Conservation (phyloP, 2,797 vertebrate species). For the Clarias platycephalus region DNA sequence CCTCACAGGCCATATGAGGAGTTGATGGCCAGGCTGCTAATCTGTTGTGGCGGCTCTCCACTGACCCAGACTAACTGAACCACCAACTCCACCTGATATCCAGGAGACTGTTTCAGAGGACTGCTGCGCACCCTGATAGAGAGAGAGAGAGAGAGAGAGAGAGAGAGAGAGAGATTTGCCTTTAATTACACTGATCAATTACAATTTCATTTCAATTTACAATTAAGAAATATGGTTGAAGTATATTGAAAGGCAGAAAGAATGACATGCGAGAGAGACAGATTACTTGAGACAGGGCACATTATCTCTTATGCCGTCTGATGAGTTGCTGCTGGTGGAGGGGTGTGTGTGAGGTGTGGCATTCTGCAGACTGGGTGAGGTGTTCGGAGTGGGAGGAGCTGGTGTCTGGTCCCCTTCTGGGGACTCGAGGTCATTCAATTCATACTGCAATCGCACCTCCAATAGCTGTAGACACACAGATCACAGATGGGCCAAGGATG, state of each 20-base stretch:
- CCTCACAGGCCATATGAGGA: slow-evolving; percentile 92
- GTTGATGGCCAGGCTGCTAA: slow-evolving; percentile 93
- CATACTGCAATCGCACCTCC: slow-evolving; percentile 92
- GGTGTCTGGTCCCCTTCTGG: slow-evolving; percentile 87
- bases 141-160: background rate
- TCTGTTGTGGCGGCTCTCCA: slow-evolving; percentile 95
- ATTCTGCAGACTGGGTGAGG: slow-evolving; percentile 84
- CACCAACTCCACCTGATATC: slow-evolving; percentile 94
- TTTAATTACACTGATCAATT: background rate
- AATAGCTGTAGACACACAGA: slow-evolving; percentile 80
- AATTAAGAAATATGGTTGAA: slow-evolving; percentile 27
- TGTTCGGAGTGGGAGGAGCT: slow-evolving; percentile 83
- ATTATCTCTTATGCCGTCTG: slow-evolving; percentile 90
- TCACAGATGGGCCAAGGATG: too few species aligned
- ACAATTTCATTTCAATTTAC: background rate
- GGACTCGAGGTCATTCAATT: slow-evolving; percentile 89
- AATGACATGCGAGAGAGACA: slow-evolving; percentile 12
- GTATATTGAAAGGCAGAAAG: background rate
- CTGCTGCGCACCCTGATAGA: slow-evolving; percentile 87
- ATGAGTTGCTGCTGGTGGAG: slow-evolving; percentile 95
- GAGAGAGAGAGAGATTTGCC: background rate
- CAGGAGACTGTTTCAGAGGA: slow-evolving; percentile 93
- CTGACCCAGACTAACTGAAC: slow-evolving; percentile 97
- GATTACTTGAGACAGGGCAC: slow-evolving; percentile 95
- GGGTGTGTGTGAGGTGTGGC: slow-evolving; percentile 87